These are phyloP conservation scores for Acrossocheilus wenchowensis DNA, from an alignment of 2,797 vertebrate genomes.

Conservation along the genomic window DNA sequence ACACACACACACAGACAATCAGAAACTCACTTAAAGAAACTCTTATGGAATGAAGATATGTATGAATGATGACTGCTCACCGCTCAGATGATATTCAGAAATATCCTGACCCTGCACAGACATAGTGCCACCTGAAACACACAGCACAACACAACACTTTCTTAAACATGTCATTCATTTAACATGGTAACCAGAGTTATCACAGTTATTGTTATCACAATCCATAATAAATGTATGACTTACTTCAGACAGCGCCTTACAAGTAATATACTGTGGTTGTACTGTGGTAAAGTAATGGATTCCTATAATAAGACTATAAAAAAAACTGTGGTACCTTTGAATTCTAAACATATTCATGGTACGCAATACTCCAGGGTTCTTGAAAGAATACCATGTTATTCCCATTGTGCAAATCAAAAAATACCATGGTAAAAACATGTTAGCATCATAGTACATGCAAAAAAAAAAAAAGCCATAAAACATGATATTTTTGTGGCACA, in stretches of 20 bases:
- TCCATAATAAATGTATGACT: background rate
- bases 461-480: background rate
- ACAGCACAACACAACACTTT: background rate
- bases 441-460: background rate
- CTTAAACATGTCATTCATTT: background rate
- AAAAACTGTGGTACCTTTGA: no score
- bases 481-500: no score
- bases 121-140: slow-evolving; percentile 76
- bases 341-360: background rate
- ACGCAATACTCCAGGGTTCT: background rate
- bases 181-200: background rate
- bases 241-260: background rate
- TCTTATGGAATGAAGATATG: background rate
- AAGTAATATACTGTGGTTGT: background rate
- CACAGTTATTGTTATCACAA: background rate
- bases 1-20: background rate
- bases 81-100: slow-evolving; percentile 82
- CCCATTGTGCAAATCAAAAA: background rate
- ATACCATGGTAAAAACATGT: background rate
- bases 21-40: slow-evolving; percentile 14
- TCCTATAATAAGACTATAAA: background rate
- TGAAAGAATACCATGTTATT: background rate
- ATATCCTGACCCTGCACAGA: slow-evolving; percentile 77
- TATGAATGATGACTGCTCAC: slow-evolving; percentile 68
- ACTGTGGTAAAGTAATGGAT: background rate